Percentiles rank a stretch among this genome's conserved stretches.
These are phyloP conservation scores for Poeciliopsis prolifica DNA, from an alignment of 2,113 vertebrate genomes.

Conservation along the genomic window DNA sequence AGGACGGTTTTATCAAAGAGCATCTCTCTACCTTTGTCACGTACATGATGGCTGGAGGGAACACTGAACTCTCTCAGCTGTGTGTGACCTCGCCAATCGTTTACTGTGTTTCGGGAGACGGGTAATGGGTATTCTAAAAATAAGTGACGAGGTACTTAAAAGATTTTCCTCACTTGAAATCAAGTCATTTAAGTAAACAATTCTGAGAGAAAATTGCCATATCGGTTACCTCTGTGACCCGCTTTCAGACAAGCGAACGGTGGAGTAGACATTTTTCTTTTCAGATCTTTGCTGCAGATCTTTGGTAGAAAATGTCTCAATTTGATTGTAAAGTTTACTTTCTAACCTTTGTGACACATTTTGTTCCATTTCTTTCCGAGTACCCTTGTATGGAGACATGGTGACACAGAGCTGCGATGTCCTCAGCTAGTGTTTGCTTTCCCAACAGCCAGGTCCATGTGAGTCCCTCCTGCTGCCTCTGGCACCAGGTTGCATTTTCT, in stretches of 20 bases:
- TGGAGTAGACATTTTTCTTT: not conserved
- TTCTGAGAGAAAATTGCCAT: not conserved
- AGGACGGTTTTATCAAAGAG: constrained; percentile 12
- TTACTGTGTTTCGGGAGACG: not conserved
- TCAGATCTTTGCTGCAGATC: not conserved
- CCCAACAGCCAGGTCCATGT: not conserved
- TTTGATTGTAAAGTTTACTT: not conserved
- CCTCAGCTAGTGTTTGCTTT: constrained; percentile 1
- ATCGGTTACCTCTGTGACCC: not conserved
- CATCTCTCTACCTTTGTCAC: not conserved
- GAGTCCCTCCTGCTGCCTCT: constrained; percentile 7
- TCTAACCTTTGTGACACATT: not conserved
- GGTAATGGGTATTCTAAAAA: not conserved
- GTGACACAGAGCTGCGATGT: not conserved
- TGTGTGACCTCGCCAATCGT: not conserved
- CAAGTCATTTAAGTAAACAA: not conserved
- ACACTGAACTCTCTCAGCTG: not conserved
- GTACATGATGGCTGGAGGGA: not conserved
- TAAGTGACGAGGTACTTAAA: not conserved
- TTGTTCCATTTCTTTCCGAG: not conserved
- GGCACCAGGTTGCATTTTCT: constrained; percentile 11
- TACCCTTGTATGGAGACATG: not conserved
- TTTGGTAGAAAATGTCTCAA: not conserved
- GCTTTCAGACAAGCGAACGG: not conserved
- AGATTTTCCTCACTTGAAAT: not conserved